Evolutionary conservation across 2,888 invertebrate genomes (phyloP).

Genomic region (Lamproptera curius): DNA sequence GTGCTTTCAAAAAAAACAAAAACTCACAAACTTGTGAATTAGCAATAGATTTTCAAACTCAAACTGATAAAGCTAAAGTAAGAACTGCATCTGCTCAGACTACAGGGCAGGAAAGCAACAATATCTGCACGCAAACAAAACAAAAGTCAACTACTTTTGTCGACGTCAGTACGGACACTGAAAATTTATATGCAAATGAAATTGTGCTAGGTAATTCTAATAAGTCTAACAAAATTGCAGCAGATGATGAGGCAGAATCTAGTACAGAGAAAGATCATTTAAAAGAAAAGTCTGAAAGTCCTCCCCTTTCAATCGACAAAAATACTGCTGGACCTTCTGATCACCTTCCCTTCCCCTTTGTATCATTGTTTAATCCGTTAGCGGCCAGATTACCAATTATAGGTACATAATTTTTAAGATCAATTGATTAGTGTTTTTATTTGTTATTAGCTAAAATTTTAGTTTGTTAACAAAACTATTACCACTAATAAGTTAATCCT

Average conservation of each 20-base stretch:
- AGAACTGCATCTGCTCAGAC: constrained; percentile 53
- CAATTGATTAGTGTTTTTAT: constrained; percentile 26
- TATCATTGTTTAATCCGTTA: constrained; percentile 67
- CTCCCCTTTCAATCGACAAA: constrained; percentile 64
- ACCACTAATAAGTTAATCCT: constrained; percentile 27
- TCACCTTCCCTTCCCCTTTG: constrained; percentile 56
- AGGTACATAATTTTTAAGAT: constrained; percentile 57
- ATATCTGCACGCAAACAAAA: constrained; percentile 46
- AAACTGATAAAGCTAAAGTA: constrained; percentile 55
- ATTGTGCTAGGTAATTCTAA: constrained; percentile 34
- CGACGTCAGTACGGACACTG: constrained; percentile 47
- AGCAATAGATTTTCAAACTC: constrained; percentile 41
- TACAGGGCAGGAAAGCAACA: constrained; percentile 35
- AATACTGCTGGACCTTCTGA: constrained; percentile 38
- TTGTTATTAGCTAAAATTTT: constrained; percentile 38
- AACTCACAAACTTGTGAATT: constrained; percentile 49
- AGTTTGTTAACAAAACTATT: constrained; percentile 24
- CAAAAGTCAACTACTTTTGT: constrained; percentile 32
- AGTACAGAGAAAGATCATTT: constrained; percentile 26
- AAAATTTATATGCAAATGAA: constrained; percentile 33
- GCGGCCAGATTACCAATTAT: constrained; percentile 69
- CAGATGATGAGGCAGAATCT: constrained; percentile 10
- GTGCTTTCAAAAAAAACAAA: constrained; percentile 57
- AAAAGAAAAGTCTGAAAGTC: constrained; percentile 63
- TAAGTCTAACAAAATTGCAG: constrained; percentile 8